Conservation (phyloP, 2,797 vertebrate species). For the Hafferia zeledoni region DNA sequence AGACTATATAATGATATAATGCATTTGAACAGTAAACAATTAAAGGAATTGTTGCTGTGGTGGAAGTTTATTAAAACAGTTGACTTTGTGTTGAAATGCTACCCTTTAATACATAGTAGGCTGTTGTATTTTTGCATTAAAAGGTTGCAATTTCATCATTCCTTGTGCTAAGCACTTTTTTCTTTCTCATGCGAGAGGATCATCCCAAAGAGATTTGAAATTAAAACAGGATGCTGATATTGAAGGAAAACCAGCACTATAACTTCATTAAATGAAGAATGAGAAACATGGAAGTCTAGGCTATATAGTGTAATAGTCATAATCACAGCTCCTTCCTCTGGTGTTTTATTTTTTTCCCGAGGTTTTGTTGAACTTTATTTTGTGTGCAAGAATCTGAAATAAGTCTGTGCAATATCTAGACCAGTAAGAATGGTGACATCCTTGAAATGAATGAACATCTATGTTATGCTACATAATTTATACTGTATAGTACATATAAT, state of each 20-base stretch:
- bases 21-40: background rate
- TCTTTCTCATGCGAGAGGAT: background rate
- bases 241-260: background rate
- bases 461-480: background rate
- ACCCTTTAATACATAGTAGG: background rate
- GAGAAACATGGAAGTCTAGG: background rate
- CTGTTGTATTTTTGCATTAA: background rate
- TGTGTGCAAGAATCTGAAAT: background rate
- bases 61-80: background rate
- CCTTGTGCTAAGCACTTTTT: background rate
- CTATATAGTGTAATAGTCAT: background rate
- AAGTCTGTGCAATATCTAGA: background rate
- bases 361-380: background rate
- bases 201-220: background rate
- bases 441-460: background rate
- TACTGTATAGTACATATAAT: background rate
- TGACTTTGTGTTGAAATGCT: background rate
- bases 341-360: background rate
- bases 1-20: background rate
- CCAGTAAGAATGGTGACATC: fast-evolving
- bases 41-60: background rate
- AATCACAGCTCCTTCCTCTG: background rate
- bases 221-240: background rate
- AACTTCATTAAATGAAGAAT: background rate
- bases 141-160: background rate